phyloP scores from a whole-genome alignment of 2,113 vertebrate genomes.

The Rhombomys opimus region DNA sequence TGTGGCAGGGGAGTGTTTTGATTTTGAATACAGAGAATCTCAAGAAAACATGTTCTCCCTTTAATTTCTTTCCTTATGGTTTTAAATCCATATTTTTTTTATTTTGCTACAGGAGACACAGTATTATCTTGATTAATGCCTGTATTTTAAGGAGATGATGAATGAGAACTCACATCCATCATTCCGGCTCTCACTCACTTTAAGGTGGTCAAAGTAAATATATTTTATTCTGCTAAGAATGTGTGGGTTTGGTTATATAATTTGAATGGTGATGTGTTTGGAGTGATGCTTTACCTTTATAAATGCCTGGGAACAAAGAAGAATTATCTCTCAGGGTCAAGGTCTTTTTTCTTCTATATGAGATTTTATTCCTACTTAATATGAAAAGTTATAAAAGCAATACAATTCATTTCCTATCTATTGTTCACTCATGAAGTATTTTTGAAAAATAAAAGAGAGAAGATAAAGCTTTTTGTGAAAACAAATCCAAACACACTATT shows the following conservation, averaged over 20 bases:
- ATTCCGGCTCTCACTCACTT: conserved; percentile 51
- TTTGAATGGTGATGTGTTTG: not conserved
- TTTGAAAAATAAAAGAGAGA: not conserved
- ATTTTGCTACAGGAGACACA: conserved; percentile 32
- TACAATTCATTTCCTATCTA: not conserved
- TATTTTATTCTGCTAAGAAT: conserved; percentile 67
- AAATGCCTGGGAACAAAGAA: not conserved
- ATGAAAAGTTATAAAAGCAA: not conserved
- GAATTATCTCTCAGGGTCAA: not conserved
- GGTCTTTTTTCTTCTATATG: not conserved
- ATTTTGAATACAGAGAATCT: conserved; percentile 71
- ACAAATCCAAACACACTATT: not conserved
- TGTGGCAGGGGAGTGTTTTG: conserved; percentile 62
- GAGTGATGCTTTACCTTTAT: not conserved
- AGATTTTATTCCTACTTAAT: not conserved
- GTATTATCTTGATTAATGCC: conserved; percentile 73
- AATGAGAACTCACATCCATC: conserved; percentile 61
- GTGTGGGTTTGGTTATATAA: conserved; percentile 58
- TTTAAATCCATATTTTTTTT: conserved; percentile 74
- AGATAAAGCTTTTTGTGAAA: not conserved
- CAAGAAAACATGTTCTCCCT: conserved; percentile 36
- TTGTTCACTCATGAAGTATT: not conserved
- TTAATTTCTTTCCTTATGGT: conserved; percentile 79
- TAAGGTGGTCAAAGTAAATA: conserved; percentile 74
- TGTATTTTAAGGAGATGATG: conserved; percentile 68